phyloP scores from a whole-genome alignment of 1,140 invertebrate species.

The Campoletis sonorensis region DNA sequence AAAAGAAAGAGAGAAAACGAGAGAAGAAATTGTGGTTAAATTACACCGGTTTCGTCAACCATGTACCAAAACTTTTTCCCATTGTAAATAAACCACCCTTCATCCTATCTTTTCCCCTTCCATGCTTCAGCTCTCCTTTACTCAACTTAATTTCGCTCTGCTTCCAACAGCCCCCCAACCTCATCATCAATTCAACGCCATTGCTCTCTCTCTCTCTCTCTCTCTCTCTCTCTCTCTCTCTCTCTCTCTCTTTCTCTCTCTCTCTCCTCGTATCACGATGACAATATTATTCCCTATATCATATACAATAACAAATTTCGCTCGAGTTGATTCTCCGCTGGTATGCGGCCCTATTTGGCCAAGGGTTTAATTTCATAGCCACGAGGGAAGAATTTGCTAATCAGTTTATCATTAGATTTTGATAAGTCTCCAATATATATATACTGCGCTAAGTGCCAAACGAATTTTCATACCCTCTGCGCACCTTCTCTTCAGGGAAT shows the following conservation, averaged over 20 bases:
- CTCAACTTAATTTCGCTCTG: not conserved
- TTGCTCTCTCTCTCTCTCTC: not conserved
- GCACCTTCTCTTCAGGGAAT: no score
- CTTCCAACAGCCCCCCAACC: not conserved
- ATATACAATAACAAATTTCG: not conserved
- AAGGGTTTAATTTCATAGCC: no score
- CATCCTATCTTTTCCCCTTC: not conserved
- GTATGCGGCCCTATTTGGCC: no score
- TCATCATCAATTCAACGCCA: not conserved
- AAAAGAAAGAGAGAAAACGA: not conserved
- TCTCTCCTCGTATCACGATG: not conserved
- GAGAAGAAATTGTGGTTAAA: not conserved
- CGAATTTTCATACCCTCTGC: no score
- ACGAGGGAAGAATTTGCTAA: no score
- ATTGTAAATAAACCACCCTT: no score
- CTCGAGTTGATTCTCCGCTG: not conserved
- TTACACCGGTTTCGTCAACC: not conserved
- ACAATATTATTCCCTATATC: constrained; percentile 2
- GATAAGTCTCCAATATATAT: no score
- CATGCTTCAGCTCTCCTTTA: not conserved
- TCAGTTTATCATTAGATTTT: no score
- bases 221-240: no score
- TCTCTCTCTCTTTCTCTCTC: no score
- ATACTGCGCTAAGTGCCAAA: no score
- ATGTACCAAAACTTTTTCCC: not conserved